These are phyloP conservation scores for Calypte anna DNA, from an alignment of 2,113 vertebrate species.

Conservation along the genomic window DNA sequence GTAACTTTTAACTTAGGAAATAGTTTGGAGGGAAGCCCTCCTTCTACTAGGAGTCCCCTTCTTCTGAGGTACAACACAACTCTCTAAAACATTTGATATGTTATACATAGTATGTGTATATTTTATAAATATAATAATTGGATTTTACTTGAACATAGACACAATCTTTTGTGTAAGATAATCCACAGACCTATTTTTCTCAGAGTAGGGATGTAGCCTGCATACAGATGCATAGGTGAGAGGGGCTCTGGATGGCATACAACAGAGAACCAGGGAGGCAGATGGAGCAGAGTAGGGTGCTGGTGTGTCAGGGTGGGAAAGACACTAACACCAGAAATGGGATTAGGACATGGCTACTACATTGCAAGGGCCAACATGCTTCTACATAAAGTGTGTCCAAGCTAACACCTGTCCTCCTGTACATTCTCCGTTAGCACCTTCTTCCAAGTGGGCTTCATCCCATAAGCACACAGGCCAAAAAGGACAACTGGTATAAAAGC, in stretches of 20 bases:
- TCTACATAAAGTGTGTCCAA: neutral
- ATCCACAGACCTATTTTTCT: neutral
- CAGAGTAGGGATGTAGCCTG: neutral
- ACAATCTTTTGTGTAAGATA: neutral
- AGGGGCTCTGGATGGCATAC: accelerated
- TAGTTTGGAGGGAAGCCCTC: neutral
- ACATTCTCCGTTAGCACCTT: accelerated
- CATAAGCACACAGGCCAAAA: neutral
- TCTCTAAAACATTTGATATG: neutral
- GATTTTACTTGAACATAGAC: neutral
- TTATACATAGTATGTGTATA: neutral
- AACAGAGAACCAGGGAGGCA: neutral
- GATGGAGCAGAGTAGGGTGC: accelerated
- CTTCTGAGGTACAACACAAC: neutral
- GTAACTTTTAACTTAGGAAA: neutral
- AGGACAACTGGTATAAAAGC: neutral
- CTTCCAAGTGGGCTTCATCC: neutral
- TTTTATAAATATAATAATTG: neutral
- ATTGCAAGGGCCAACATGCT: accelerated
- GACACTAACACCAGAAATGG: neutral
- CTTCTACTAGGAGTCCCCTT: neutral
- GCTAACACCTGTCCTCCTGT: neutral
- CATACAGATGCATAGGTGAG: accelerated
- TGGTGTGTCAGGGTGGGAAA: accelerated
- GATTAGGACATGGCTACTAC: accelerated